A percentile compares a stretch with the other conserved stretches of the same genome.
Evolutionary conservation across 1,140 invertebrate genomes (phyloP).

Genomic region (Schlechtendalia chinensis): DNA sequence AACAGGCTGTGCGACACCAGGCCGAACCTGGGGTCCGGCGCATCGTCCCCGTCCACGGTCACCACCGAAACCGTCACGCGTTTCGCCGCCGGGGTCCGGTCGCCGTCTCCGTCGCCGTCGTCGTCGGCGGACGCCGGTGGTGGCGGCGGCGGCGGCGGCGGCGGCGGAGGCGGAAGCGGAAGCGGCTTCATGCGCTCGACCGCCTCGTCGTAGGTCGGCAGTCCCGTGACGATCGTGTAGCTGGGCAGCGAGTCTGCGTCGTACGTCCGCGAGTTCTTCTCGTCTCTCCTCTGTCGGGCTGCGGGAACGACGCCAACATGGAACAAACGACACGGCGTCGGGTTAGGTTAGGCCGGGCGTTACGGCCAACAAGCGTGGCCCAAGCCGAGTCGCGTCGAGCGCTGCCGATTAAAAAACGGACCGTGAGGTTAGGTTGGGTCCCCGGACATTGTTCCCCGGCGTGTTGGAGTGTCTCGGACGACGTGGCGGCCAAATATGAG

Average conservation of each 20-base stretch:
- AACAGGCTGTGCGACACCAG: conserved; percentile 28
- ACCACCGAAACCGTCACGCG: not conserved
- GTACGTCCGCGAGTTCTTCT: conserved; percentile 4
- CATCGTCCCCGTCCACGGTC: not conserved
- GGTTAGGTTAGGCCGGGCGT: too few relatives aligned
- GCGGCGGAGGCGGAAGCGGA: not conserved
- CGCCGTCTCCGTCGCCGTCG: too few relatives aligned
- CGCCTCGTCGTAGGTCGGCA: conserved; percentile 65
- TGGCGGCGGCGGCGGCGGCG: not conserved
- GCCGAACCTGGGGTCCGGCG: conserved; percentile 8
- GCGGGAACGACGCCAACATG: not conserved
- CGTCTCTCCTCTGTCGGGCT: conserved; percentile 28
- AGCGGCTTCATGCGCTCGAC: conserved; percentile 56
- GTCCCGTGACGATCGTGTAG: conserved; percentile 64
- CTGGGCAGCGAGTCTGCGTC: conserved; percentile 62
- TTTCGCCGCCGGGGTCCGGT: too few relatives aligned
- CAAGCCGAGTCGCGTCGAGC: too few relatives aligned
- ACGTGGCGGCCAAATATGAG: too few relatives aligned
- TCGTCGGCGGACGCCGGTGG: not conserved
- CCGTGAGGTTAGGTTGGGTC: too few relatives aligned
- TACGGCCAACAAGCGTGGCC: too few relatives aligned
- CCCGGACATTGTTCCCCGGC: too few relatives aligned
- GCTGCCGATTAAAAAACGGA: too few relatives aligned
- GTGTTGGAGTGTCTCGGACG: too few relatives aligned
- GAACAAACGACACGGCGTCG: not conserved